Evolutionary conservation across 2,113 vertebrate genomes (phyloP).

Genomic region (Proteles cristata): DNA sequence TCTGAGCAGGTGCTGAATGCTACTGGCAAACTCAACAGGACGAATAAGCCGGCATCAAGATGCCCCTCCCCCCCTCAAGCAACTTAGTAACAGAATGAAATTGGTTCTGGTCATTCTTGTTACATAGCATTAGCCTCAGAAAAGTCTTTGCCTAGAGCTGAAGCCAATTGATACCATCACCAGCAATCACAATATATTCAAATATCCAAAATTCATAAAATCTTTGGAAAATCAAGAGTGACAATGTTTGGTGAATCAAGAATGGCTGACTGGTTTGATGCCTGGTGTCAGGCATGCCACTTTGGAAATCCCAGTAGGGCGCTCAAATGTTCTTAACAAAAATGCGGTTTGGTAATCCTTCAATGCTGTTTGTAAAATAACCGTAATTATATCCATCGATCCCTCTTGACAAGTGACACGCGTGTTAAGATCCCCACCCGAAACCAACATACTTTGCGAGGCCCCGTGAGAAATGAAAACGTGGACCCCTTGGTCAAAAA

Average conservation of each 20-base stretch:
- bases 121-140: not conserved
- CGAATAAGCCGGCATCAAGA: rapidly evolving
- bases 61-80: not conserved
- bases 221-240: not conserved
- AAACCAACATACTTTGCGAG: rapidly evolving
- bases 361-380: not conserved
- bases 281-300: rapidly evolving
- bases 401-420: not conserved
- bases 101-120: not conserved
- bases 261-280: not conserved
- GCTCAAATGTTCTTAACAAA: not conserved
- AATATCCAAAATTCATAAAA: not conserved
- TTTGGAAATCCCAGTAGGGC: not conserved
- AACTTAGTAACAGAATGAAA: not conserved
- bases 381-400: rapidly evolving
- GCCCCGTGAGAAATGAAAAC: not conserved
- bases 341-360: not conserved
- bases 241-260: not conserved
- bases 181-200: not conserved
- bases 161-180: not conserved
- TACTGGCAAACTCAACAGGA: not conserved
- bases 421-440: too few relatives aligned
- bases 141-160: not conserved
- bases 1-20: not conserved
- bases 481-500: not conserved